A percentile compares a stretch with the other conserved stretches of the same genome.
phyloP scores from a whole-genome alignment of 2,888 invertebrate genomes.

The Hyalella azteca region DNA sequence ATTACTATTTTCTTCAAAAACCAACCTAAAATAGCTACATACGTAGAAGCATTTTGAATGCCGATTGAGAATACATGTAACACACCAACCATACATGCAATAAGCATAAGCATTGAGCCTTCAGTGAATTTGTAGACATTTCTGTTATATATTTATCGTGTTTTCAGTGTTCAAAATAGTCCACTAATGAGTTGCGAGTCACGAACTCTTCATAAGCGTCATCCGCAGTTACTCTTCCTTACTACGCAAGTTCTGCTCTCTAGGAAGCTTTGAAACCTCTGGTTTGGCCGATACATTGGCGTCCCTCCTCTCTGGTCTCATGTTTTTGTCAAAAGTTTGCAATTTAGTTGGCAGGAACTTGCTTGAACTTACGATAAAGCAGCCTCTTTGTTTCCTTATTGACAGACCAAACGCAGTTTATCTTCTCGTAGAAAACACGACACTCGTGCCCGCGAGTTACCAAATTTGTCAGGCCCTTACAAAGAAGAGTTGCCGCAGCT shows the following conservation, averaged over 20 bases:
- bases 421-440: not conserved
- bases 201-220: not conserved
- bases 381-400: not conserved
- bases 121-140: no score
- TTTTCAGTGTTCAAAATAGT: no score
- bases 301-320: not conserved
- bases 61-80: no score
- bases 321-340: constrained; percentile 12
- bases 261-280: not conserved
- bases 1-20: no score
- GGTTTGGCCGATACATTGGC: not conserved
- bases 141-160: no score
- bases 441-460: not conserved
- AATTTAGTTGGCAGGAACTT: constrained; percentile 17
- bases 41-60: no score
- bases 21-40: no score
- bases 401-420: not conserved
- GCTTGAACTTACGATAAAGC: constrained; percentile 1
- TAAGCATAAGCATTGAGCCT: no score
- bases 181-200: not conserved
- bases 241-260: not conserved
- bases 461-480: no score
- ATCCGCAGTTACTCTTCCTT: not conserved
- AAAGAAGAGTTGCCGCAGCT: no score
- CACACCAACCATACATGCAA: no score